Base-by-base conservation (phyloP, 1,140 invertebrate genomes). In the Orius insidiosus region DNA sequence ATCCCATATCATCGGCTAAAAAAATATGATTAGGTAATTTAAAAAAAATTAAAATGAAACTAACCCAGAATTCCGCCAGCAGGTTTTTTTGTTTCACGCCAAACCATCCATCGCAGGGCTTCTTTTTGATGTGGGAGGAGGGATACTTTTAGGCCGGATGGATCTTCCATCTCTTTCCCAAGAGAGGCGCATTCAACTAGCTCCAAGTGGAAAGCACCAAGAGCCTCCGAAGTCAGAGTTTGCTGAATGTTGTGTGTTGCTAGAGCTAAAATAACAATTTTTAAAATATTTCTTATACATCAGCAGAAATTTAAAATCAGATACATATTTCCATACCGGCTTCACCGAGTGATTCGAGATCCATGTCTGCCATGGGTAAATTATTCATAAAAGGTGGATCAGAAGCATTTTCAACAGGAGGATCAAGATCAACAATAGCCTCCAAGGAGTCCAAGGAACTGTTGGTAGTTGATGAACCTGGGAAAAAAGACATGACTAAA, bases 1-100 rank as follows among this genome's bases (percentile, higher is more conserved):
- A 63, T 19, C 92, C 92, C 90, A 96, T 96, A 59, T 95, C 90
- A 68, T 95, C 90, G 43, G 88, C 88, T 74, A 55, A 49, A 59
- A 60, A 32, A 52, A 55, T 56, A 42, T n/a, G n/a, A n/a, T n/a
- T n/a, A 46, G 50, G 32, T 40, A n/a, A n/a, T n/a, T n/a, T n/a
- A n/a, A 40, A 52, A 41, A 35, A 42, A n/a, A 51, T 50, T 15
- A 43, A 45, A 35, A 41, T 41, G 3, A 16, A 18, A 46, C 52
- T 51, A 58, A 70, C 68, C 68, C 33, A 82, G 61, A 33, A 86
- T 76, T 1, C 88, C 89, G 6, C 87, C 89, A 34, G 71, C 58
- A 0, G 89, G 88, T 51, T 70, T 69, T 61, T 92, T 80, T 5
- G 66, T 66, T 63, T 96, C 92, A 39, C 92, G 64, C 87, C 88